Base-by-base conservation (phyloP, 2,888 invertebrate species). In the Caenorhabditis sp. region DNA sequence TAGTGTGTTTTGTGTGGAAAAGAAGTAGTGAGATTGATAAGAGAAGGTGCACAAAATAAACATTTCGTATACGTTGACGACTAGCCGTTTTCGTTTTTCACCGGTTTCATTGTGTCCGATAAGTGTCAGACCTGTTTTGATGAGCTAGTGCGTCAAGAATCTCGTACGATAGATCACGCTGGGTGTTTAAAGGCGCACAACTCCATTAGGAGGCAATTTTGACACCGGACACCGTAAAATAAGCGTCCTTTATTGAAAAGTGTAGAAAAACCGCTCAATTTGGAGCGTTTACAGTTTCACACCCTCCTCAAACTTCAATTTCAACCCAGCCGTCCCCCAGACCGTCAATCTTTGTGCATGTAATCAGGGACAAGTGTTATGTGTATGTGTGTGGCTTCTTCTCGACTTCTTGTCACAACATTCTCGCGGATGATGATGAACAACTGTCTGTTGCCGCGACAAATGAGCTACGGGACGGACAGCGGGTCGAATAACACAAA, bases 401-500 rank as follows among this genome's bases (percentile, higher is more conserved):
- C 63, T 52, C 48, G 17, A 26, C 65, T 11, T 13, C 50, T 52
- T 68, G 68, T 68, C 68, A 68, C 68, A 68, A 68, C 68, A 68
- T 68, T 68, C 39, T 43, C 35, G 35, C 30, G n/a, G n/a, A n/a
- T 30, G 66, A 66, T 66, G 56, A 66, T 58, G 66, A 68, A 59
- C 68, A 68, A 68, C 68, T 68, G 68, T 35, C 32, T 6, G 20
- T 2, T 15, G 20, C 2, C 6, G 20, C 35, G 59, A 59, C 59
- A 59, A 59, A 52, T 61, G 46, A 48, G 48, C 58, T 35, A 45
- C 43, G 30, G 20, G 22, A 15, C 11, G 20, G 9, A 41, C 11
- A n/a, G 11, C 13, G 73, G 58, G 52, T 73, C 61, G 73, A 52
- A 74, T 63, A 74, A 59, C 65, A 66, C 39, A 66, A 74, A 63